These are phyloP conservation scores for Anthophora plumipes DNA, from an alignment of 2,888 invertebrate genomes.

Conservation along the genomic window DNA sequence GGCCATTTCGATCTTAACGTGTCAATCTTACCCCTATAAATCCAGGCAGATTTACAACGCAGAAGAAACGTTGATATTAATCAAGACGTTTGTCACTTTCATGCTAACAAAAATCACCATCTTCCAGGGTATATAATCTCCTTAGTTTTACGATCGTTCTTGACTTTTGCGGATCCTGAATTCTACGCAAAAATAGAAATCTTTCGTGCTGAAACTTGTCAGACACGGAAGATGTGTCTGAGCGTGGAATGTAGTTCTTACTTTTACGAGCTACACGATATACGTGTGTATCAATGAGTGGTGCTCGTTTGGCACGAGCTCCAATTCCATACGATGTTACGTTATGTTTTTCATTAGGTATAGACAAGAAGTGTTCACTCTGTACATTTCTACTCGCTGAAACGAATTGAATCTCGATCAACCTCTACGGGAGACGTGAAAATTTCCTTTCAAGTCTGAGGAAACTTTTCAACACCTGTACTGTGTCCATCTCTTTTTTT, in stretches of 20 bases:
- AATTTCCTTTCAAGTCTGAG: neutral
- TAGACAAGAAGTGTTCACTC: neutral
- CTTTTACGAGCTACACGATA: constrained; percentile 35
- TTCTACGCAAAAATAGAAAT: constrained; percentile 3
- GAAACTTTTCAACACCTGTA: too few species aligned
- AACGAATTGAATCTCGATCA: constrained; percentile 21
- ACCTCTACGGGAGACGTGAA: neutral
- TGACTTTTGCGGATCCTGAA: neutral
- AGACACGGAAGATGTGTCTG: constrained; percentile 21
- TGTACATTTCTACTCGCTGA: neutral
- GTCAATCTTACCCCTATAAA: constrained; percentile 5
- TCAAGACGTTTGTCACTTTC: neutral
- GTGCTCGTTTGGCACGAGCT: constrained; percentile 30
- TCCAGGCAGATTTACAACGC: constrained; percentile 20
- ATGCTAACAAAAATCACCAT: neutral
- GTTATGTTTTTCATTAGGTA: neutral
- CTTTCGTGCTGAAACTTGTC: constrained; percentile 12
- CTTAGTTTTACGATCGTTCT: constrained; percentile 35
- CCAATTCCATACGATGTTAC: constrained; percentile 19
- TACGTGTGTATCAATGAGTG: constrained; percentile 40
- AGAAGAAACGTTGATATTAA: neutral
- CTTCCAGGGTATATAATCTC: constrained; percentile 11
- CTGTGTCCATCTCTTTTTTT: too few species aligned
- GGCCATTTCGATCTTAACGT: neutral
- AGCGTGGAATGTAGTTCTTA: constrained; percentile 22